phyloP scores from a whole-genome alignment of 1,140 invertebrate species.

The Potamilus streckersoni region DNA sequence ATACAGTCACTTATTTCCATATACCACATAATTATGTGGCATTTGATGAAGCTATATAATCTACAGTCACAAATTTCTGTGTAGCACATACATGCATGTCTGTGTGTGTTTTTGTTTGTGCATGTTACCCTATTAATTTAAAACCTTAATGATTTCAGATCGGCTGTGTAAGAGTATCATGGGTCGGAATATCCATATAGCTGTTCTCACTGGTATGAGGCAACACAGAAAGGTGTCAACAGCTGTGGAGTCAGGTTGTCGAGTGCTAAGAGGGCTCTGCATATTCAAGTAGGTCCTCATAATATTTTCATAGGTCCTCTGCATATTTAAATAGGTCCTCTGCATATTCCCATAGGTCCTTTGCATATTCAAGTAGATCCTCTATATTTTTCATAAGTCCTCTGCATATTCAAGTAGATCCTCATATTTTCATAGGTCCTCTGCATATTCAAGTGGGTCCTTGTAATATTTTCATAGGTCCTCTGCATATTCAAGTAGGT shows the following conservation, averaged over 20 bases:
- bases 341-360: background rate
- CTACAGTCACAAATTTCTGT: background rate
- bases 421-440: background rate
- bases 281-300: constrained; percentile 21
- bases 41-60: no score
- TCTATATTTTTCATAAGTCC: background rate
- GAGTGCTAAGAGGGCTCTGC: constrained; percentile 23
- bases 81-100: background rate
- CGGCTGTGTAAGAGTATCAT: constrained; percentile 16
- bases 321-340: background rate
- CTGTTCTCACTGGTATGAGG: constrained; percentile 18
- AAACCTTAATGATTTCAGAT: constrained; percentile 3
- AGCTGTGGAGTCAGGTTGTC: constrained; percentile 18
- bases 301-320: background rate
- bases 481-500: background rate
- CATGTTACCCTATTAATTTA: background rate
- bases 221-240: constrained; percentile 1
- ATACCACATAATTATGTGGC: no score
- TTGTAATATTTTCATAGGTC: background rate
- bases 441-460: constrained; percentile 26
- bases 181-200: constrained; percentile 18
- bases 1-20: no score
- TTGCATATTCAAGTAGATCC: background rate
- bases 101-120: no score
- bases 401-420: background rate